phyloP scores from a whole-genome alignment of 1,140 invertebrate genomes.

The Neodiprion lecontei region DNA sequence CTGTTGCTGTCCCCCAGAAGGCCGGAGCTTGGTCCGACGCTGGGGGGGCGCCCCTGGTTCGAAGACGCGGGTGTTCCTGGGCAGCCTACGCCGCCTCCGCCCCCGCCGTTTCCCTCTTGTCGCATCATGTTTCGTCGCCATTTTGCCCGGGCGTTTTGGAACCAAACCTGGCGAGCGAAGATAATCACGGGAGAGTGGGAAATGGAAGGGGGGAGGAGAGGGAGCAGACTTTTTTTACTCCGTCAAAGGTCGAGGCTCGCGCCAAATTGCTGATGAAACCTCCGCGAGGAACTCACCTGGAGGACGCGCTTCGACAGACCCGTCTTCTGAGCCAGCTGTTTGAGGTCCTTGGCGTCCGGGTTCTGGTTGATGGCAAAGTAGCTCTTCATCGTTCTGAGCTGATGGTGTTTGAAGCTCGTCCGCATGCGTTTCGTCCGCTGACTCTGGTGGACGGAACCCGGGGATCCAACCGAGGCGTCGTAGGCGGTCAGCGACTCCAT shows the following conservation, averaged over 20 bases:
- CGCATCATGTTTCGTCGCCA: constrained; percentile 87
- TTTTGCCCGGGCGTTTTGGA: constrained; percentile 97
- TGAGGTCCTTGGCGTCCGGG: constrained; percentile 95
- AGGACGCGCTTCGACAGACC: constrained; percentile 93
- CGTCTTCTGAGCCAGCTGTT: constrained; percentile 95
- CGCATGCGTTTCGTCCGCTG: constrained; percentile 89
- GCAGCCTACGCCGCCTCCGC: constrained; percentile 51
- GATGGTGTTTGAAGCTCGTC: constrained; percentile 97
- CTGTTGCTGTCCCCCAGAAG: constrained; percentile 59
- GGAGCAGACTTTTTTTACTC: neutral
- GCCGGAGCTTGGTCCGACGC: constrained; percentile 47
- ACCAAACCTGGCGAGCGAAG: constrained; percentile 85
- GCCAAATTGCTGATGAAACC: neutral
- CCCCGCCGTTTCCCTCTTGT: constrained; percentile 66
- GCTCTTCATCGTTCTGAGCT: constrained; percentile 96
- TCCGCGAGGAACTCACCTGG: constrained; percentile 73
- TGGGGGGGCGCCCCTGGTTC: constrained; percentile 50
- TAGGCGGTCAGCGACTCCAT: constrained; percentile 78
- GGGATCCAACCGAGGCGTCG: constrained; percentile 76
- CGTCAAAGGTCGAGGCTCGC: neutral
- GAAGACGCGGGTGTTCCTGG: constrained; percentile 56
- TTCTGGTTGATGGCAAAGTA: constrained; percentile 98
- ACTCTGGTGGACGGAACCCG: constrained; percentile 65
- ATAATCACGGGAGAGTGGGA: neutral
- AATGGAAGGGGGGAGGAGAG: neutral